Evolutionary conservation across 2,113 vertebrate genomes (phyloP).

Genomic region (Tachuris rubrigastra): DNA sequence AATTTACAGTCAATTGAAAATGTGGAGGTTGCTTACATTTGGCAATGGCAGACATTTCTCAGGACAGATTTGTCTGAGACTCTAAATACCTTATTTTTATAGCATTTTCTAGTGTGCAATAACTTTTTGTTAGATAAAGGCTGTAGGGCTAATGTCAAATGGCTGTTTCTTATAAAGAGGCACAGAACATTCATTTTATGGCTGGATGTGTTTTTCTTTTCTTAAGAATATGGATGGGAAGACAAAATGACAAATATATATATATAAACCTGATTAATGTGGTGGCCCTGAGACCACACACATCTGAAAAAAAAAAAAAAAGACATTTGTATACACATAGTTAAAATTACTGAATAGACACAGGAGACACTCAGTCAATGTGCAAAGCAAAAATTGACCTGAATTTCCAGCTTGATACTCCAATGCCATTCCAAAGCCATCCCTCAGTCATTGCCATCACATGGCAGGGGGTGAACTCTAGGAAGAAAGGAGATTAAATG

Average conservation of each 20-base stretch:
- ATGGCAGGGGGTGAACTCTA: background rate
- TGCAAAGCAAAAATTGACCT: background rate
- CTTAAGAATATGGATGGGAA: constrained; percentile 1
- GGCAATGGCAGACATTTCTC: background rate
- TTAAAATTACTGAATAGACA: background rate
- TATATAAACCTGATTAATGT: constrained; percentile 31
- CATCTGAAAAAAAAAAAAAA: background rate
- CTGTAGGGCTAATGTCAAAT: constrained; percentile 17
- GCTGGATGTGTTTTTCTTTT: constrained; percentile 23
- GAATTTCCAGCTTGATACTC: background rate
- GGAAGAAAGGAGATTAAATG: background rate
- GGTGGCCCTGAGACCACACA: constrained; percentile 29
- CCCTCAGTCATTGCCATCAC: background rate
- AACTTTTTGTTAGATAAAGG: constrained; percentile 13
- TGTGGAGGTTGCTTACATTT: background rate
- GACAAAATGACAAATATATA: constrained; percentile 14
- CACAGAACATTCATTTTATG: constrained; percentile 27
- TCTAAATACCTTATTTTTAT: background rate
- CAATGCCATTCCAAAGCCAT: background rate
- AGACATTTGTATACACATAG: background rate
- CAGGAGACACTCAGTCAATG: background rate
- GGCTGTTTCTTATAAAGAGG: constrained; percentile 12
- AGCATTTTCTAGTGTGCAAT: background rate
- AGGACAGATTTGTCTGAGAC: background rate
- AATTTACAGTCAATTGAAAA: background rate